Evolutionary conservation across 1,140 invertebrate species (phyloP).

Genomic region (Drosophila ambigua): DNA sequence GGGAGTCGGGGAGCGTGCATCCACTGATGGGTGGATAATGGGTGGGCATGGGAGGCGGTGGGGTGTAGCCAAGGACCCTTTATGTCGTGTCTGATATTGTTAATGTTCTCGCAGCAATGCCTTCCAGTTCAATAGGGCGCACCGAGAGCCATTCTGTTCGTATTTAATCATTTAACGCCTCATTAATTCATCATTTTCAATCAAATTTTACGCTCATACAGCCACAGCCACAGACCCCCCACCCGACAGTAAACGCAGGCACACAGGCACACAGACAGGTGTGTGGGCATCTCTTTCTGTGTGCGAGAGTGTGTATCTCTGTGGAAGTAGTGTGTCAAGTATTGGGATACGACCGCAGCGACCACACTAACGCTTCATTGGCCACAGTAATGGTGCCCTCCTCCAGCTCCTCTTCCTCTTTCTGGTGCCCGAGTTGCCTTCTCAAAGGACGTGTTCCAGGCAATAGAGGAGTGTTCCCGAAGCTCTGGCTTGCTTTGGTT

Average conservation of each 20-base stretch:
- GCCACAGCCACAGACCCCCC: constrained; percentile 2
- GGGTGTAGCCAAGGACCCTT: constrained; percentile 15
- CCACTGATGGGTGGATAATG: too few species aligned
- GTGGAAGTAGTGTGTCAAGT: constrained; percentile 9
- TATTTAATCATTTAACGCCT: constrained; percentile 81
- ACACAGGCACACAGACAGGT: constrained; percentile 14
- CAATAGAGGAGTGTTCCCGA: too few species aligned
- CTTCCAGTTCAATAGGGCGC: constrained; percentile 80
- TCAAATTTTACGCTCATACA: constrained; percentile 74
- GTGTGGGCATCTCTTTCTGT: constrained; percentile 11
- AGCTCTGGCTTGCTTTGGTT: neutral
- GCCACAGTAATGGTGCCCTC: constrained; percentile 22
- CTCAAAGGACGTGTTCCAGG: neutral
- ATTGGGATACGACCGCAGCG: neutral
- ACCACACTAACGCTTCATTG: constrained; percentile 30
- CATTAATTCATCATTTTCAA: constrained; percentile 83
- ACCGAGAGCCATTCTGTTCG: constrained; percentile 62
- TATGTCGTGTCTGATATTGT: constrained; percentile 35
- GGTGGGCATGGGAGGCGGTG: neutral
- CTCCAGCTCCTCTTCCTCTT: too few species aligned
- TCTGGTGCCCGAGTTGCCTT: too few species aligned
- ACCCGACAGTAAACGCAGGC: constrained; percentile 40
- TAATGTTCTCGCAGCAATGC: constrained; percentile 46
- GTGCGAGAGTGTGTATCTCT: constrained; percentile 23
- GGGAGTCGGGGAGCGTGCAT: constrained; percentile 1